phyloP scores from a whole-genome alignment of 2,888 invertebrate species.

The Ectemnius cavifrons region DNA sequence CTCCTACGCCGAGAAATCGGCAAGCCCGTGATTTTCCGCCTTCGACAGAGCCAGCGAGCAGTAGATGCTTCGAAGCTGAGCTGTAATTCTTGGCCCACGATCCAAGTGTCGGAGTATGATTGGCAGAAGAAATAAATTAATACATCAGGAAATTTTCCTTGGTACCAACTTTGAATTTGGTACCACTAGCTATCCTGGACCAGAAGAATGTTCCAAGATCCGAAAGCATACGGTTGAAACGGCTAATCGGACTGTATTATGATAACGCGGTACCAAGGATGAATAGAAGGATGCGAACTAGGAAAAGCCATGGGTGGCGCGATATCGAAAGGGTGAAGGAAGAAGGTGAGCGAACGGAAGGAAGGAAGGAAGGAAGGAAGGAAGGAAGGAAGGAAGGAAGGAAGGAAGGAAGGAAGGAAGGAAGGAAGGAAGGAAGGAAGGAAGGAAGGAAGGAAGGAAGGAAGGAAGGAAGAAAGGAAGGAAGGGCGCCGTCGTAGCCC shows the following conservation, averaged over 20 bases:
- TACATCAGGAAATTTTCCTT: no score
- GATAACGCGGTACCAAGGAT: neutral
- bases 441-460: constrained; percentile 61
- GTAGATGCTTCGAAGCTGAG: no score
- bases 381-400: constrained; percentile 61
- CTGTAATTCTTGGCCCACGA: no score
- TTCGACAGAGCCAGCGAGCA: no score
- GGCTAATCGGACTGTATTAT: neutral
- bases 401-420: constrained; percentile 66
- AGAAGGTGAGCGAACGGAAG: constrained; percentile 28
- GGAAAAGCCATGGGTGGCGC: constrained; percentile 8
- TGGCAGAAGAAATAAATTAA: no score
- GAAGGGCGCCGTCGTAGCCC: constrained; percentile 74
- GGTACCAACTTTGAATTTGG: no score
- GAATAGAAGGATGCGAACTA: constrained; percentile 14
- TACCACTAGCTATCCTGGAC: no score
- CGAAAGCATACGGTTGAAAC: no score
- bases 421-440: constrained; percentile 62
- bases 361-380: constrained; percentile 61
- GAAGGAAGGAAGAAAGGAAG: constrained; percentile 64
- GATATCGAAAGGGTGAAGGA: constrained; percentile 23
- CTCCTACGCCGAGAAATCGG: no score
- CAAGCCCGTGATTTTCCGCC: no score
- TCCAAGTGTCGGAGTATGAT: no score
- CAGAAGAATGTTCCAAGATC: no score